Evolutionary conservation across 2,113 vertebrate species (phyloP).

Genomic region (Brachypodius melanocephalos): DNA sequence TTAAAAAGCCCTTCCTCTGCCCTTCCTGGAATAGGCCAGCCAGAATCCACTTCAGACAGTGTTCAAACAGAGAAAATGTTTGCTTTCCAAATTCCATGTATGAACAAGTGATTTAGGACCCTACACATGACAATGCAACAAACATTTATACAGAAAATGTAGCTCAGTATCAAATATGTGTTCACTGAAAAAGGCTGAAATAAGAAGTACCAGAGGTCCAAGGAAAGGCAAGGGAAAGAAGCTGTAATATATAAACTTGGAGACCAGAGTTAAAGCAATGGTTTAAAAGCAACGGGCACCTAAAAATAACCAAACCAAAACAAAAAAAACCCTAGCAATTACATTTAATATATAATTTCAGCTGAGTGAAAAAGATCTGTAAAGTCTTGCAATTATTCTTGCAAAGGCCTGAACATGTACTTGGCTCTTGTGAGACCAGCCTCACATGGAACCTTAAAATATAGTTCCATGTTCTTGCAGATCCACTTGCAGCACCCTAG

Average conservation of each 20-base stretch:
- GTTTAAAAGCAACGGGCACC: background rate
- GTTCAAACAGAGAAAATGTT: background rate
- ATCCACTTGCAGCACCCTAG: background rate
- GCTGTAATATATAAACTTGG: background rate
- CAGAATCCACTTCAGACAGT: background rate
- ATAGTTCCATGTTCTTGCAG: background rate
- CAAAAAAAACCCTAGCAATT: background rate
- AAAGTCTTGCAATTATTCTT: background rate
- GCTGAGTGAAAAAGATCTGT: background rate
- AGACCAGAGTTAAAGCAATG: background rate
- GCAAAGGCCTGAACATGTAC: background rate
- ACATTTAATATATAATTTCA: background rate
- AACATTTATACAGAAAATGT: background rate
- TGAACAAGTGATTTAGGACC: background rate
- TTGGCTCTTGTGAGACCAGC: background rate
- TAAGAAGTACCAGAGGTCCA: background rate
- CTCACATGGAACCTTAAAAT: background rate
- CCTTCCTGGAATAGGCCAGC: background rate
- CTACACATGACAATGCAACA: background rate
- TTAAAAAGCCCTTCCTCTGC: background rate
- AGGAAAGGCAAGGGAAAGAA: background rate
- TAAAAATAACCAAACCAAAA: background rate
- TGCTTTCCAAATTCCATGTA: background rate
- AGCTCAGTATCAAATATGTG: background rate
- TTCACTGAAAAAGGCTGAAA: background rate